A percentile compares a stretch with the other conserved stretches of the same genome.
phyloP scores from a whole-genome alignment of 2,797 vertebrate species.

The Pyrocephalus nanus region DNA sequence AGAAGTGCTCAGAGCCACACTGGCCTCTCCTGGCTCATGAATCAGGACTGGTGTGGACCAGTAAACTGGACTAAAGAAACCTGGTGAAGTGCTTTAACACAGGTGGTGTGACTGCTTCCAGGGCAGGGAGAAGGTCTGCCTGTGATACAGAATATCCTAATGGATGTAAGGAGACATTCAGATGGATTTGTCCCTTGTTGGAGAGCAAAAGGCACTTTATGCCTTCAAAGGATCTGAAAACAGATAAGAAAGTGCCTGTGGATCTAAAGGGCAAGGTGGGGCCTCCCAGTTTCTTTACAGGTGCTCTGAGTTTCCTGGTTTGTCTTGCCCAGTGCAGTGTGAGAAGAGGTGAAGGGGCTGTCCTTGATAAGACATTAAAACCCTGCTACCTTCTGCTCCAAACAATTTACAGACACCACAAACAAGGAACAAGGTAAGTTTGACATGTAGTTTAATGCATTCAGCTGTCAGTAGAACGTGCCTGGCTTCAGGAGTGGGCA shows the following conservation, averaged over 20 bases:
- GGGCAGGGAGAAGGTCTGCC: background rate
- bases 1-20: background rate
- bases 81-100: background rate
- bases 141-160: background rate
- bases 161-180: background rate
- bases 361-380: background rate
- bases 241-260: background rate
- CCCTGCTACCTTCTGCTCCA: background rate
- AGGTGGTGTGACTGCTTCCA: background rate
- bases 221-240: background rate
- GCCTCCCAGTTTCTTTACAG: background rate
- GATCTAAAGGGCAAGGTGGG: background rate
- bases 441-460: conserved; percentile 24
- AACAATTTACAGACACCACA: background rate
- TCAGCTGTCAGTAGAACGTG: background rate
- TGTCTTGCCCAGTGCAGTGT: background rate
- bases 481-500: background rate
- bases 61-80: background rate
- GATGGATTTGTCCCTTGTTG: background rate
- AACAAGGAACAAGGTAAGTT: background rate
- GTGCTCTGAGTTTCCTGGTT: background rate
- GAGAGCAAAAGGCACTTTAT: background rate
- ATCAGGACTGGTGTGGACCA: background rate
- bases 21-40: background rate
- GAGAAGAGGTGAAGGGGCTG: background rate